Percentiles rank a stretch among this genome's conserved stretches.
Evolutionary conservation across 2,113 vertebrate genomes (phyloP).

Genomic region (Sceloporus undulatus): DNA sequence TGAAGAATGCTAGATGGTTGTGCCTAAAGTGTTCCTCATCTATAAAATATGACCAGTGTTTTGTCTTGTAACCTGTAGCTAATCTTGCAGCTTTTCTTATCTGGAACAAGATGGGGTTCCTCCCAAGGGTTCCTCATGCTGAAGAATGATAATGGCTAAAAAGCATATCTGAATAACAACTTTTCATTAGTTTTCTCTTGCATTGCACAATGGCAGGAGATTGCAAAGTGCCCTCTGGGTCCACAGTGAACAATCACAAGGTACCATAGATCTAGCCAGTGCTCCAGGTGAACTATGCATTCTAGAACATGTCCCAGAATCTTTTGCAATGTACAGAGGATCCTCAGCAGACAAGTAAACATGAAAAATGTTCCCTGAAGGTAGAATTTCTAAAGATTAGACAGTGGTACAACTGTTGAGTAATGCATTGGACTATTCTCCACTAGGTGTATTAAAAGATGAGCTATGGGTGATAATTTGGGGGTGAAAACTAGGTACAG

Average conservation of each 20-base stretch:
- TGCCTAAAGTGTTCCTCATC: no score
- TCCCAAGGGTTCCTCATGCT: no score
- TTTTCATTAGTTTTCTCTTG: neutral
- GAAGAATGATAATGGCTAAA: no score
- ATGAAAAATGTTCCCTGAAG: neutral
- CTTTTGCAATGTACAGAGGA: neutral
- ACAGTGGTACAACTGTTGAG: neutral
- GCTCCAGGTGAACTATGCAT: neutral
- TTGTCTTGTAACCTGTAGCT: no score
- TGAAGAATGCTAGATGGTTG: no score
- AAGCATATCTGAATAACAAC: no score
- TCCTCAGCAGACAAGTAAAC: neutral
- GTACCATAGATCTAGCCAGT: neutral
- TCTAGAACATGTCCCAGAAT: neutral
- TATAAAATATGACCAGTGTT: no score
- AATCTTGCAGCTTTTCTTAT: no score
- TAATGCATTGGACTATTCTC: neutral
- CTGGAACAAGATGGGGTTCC: no score
- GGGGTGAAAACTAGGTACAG: neutral
- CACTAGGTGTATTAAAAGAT: neutral
- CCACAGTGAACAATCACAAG: neutral
- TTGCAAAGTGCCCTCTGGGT: no score
- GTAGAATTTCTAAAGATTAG: neutral
- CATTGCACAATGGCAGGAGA: neutral
- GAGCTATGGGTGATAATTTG: no score